Conservation (phyloP, 2,113 vertebrate species). For the Triplophysa siluroides region DNA sequence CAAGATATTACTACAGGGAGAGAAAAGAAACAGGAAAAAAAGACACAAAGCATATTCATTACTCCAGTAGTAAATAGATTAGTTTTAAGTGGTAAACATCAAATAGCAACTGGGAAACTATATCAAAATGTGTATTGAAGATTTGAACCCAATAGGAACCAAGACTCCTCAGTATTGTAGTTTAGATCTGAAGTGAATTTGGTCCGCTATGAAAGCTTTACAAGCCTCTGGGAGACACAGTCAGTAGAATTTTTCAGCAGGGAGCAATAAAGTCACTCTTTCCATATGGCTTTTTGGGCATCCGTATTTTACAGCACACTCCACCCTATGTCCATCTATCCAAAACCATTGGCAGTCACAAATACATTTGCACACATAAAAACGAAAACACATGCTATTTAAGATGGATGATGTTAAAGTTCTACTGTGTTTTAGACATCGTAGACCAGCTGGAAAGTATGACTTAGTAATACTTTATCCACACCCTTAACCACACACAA, state of each 20-base stretch:
- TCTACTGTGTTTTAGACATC: constrained; percentile 36
- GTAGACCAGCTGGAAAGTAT: constrained; percentile 34
- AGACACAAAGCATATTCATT: no score
- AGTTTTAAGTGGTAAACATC: constrained; percentile 2
- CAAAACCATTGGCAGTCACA: constrained; percentile 31
- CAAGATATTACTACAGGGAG: constrained; percentile 71
- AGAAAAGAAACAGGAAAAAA: constrained; percentile 30
- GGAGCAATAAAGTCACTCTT: constrained; percentile 44
- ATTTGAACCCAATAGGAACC: not conserved
- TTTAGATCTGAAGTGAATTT: not conserved
- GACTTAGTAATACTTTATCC: not conserved
- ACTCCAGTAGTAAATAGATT: no score
- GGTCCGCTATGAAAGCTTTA: not conserved
- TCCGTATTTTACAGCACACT: constrained; percentile 41
- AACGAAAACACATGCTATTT: constrained; percentile 22
- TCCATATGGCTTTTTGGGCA: constrained; percentile 32
- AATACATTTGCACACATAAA: constrained; percentile 17
- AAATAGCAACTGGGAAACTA: no score
- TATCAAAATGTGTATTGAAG: not conserved
- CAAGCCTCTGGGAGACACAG: constrained; percentile 17
- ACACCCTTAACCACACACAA: constrained; percentile 16
- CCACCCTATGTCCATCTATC: constrained; percentile 38
- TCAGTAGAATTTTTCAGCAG: not conserved
- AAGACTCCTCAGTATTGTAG: not conserved
- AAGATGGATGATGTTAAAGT: constrained; percentile 22